Evolutionary conservation across 2,113 vertebrate genomes (phyloP).

Genomic region (Chlamydotis undulata): DNA sequence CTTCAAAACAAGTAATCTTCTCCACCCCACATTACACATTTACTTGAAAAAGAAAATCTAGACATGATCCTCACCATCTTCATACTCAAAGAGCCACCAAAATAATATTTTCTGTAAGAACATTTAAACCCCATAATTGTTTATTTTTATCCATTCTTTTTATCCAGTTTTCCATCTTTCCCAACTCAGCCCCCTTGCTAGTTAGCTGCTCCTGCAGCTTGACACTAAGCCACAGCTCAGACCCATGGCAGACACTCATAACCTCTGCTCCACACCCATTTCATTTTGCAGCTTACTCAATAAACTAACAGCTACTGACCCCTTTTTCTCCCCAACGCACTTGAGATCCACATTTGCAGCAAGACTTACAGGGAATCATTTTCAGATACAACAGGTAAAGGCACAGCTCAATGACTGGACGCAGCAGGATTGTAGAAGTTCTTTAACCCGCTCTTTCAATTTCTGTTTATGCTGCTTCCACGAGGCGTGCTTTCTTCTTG

Average conservation of each 20-base stretch:
- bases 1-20: not conserved
- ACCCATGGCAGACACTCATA: fast-evolving
- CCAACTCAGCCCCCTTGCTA: not conserved
- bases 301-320: not conserved
- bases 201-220: not conserved
- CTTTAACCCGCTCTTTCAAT: not conserved
- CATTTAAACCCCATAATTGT: fast-evolving
- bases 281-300: not conserved
- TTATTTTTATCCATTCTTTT: not conserved
- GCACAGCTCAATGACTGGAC: not conserved
- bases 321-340: not conserved
- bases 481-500: not conserved
- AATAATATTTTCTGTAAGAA: not conserved
- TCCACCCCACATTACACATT: not conserved
- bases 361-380: not conserved
- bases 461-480: not conserved
- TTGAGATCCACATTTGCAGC: not conserved
- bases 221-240: not conserved
- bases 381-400: not conserved
- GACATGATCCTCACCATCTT: not conserved
- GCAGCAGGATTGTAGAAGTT: not conserved
- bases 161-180: not conserved
- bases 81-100: not conserved
- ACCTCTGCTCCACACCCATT: not conserved
- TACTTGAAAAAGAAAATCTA: not conserved